Evolutionary conservation across 1,140 invertebrate species (phyloP).

Genomic region (Lamellibrachia luymesi): DNA sequence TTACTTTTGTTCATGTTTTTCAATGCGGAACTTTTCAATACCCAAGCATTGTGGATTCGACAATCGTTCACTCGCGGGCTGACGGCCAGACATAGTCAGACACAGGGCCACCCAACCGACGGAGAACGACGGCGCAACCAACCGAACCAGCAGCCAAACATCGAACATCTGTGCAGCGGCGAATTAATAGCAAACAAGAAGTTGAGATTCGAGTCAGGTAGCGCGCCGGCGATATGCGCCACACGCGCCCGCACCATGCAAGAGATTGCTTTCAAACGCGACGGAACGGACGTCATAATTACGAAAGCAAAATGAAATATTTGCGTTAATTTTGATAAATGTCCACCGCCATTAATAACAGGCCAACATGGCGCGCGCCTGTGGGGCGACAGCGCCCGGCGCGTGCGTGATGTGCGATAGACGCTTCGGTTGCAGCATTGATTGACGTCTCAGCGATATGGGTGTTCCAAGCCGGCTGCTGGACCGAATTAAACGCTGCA

Average conservation of each 20-base stretch:
- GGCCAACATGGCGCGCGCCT: not conserved
- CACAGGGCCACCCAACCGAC: not conserved
- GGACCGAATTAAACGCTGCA: not conserved
- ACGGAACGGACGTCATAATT: not conserved
- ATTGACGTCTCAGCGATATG: not conserved
- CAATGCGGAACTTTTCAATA: too few relatives aligned
- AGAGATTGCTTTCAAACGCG: not conserved
- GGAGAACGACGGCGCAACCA: not conserved
- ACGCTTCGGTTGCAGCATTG: not conserved
- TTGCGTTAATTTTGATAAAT: not conserved
- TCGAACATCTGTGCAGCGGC: not conserved
- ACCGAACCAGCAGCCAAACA: not conserved
- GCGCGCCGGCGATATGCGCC: not conserved
- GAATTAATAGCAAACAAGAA: not conserved
- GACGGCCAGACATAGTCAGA: not conserved
- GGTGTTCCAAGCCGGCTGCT: not conserved
- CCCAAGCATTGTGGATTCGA: not conserved
- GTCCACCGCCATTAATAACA: not conserved
- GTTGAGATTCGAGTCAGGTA: conserved; percentile 4
- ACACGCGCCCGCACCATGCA: not conserved
- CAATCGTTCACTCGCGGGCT: not conserved
- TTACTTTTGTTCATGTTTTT: too few relatives aligned
- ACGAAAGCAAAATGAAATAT: conserved; percentile 5
- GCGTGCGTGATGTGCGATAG: not conserved
- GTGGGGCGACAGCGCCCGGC: not conserved